Conservation (phyloP, 2,797 vertebrate species). For the Acipenser ruthenus region DNA sequence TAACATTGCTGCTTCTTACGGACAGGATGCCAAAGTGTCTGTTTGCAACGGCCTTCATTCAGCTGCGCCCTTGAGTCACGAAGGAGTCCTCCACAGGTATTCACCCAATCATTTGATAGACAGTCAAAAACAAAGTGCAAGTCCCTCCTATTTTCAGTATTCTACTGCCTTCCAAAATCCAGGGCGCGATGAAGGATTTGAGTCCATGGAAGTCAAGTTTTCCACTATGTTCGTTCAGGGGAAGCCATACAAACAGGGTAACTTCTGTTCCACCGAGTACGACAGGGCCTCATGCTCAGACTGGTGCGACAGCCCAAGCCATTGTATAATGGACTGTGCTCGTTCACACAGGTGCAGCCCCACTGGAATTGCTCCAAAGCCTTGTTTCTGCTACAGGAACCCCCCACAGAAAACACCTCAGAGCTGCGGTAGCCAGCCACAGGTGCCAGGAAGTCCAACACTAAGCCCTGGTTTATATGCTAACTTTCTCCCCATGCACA, state of each 20-base stretch:
- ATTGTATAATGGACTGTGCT: background rate
- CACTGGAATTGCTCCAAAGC: background rate
- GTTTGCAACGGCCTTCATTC: conserved; percentile 13
- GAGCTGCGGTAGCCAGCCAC: fast-evolving
- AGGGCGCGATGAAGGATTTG: conserved; percentile 43
- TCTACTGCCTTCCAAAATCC: conserved; percentile 11
- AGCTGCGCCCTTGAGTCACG: conserved; percentile 18
- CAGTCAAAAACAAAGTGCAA: conserved; percentile 25
- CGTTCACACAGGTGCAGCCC: background rate
- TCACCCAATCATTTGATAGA: conserved; percentile 27
- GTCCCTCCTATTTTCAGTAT: conserved; percentile 19
- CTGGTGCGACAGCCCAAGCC: conserved; percentile 25
- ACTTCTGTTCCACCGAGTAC: conserved; percentile 37
- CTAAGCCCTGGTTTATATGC: background rate
- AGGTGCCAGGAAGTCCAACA: fast-evolving
- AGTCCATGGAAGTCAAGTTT: conserved; percentile 43
- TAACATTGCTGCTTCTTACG: background rate
- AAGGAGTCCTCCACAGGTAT: conserved; percentile 26
- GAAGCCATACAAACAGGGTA: conserved; percentile 10
- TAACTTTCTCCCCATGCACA: conserved; percentile 14
- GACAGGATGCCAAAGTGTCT: conserved; percentile 5
- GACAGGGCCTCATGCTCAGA: conserved; percentile 34
- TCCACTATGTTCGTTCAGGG: conserved; percentile 37
- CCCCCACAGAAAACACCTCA: background rate
- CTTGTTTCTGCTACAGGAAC: fast-evolving